These are phyloP conservation scores for Temnothorax rugatulus DNA, from an alignment of 2,888 invertebrate genomes.

Conservation along the genomic window DNA sequence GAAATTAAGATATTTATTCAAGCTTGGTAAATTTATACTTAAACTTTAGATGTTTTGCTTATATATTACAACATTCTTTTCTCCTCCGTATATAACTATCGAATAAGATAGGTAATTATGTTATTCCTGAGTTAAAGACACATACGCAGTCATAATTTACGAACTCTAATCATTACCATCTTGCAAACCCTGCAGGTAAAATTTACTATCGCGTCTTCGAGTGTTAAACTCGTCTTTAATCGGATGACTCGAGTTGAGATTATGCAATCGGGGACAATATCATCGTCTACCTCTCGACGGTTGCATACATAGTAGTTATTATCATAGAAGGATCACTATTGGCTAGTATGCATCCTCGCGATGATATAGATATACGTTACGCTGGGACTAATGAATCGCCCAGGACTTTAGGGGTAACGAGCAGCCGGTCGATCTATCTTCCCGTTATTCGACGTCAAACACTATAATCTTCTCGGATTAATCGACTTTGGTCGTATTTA, in stretches of 20 bases:
- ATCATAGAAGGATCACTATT: slow-evolving; percentile 51
- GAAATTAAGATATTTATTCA: slow-evolving; percentile 8
- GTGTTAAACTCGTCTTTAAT: slow-evolving; percentile 13
- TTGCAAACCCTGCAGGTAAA: background rate
- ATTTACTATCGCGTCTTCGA: background rate
- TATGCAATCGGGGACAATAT: slow-evolving; percentile 48
- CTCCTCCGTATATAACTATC: background rate
- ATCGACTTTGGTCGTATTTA: slow-evolving; percentile 64
- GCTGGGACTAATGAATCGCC: slow-evolving; percentile 72
- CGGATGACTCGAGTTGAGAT: slow-evolving; percentile 8
- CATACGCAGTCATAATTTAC: background rate
- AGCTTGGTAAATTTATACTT: background rate
- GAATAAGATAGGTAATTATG: background rate
- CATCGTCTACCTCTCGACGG: slow-evolving; percentile 24
- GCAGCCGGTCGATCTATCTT: slow-evolving; percentile 68
- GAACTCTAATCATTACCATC: background rate
- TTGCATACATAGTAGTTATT: slow-evolving; percentile 47
- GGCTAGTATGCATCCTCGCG: slow-evolving; percentile 49
- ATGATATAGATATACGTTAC: slow-evolving; percentile 56
- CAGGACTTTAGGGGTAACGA: slow-evolving; percentile 70
- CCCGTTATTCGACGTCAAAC: slow-evolving; percentile 72
- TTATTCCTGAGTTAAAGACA: background rate
- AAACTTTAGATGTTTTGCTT: background rate
- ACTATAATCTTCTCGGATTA: slow-evolving; percentile 70
- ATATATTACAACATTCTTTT: background rate